Evolutionary conservation across 2,113 vertebrate genomes (phyloP).

Genomic region (Zosterops lateralis): DNA sequence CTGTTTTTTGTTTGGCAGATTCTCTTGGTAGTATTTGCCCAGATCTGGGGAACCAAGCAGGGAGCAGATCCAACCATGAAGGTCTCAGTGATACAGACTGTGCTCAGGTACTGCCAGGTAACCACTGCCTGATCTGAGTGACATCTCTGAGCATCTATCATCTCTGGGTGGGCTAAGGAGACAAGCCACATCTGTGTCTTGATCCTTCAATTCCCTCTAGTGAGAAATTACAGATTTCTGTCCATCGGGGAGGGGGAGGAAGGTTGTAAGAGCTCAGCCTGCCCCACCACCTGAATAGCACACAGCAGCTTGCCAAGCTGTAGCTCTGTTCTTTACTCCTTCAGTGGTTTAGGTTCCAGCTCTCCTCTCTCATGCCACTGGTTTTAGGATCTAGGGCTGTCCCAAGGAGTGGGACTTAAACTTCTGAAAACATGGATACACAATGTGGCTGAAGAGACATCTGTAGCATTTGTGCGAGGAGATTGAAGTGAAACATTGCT

Average conservation of each 20-base stretch:
- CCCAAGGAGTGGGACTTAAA: not conserved
- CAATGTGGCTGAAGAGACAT: not conserved
- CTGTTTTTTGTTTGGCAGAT: not conserved
- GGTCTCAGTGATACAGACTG: not conserved
- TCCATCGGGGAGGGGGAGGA: not conserved
- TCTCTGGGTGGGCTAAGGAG: not conserved
- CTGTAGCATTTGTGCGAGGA: not conserved
- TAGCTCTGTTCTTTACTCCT: not conserved
- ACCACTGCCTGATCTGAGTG: not conserved
- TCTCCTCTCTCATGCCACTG: not conserved
- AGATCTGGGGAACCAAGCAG: not conserved
- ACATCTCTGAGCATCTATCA: not conserved
- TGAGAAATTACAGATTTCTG: not conserved
- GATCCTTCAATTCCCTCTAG: not conserved
- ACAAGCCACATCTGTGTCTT: not conserved
- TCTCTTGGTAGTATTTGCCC: not conserved
- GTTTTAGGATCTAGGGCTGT: not conserved
- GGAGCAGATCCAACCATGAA: not conserved
- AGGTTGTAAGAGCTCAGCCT: not conserved
- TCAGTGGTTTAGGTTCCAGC: not conserved
- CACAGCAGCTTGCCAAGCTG: not conserved
- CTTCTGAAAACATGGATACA: not conserved
- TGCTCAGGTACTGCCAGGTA: not conserved
- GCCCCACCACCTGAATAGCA: fast-evolving
- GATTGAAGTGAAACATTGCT: not conserved